Evolutionary conservation across 1,140 invertebrate species (phyloP), one percentile per base, ranked within the genome.

Genomic region (Magallana gigas): DNA sequence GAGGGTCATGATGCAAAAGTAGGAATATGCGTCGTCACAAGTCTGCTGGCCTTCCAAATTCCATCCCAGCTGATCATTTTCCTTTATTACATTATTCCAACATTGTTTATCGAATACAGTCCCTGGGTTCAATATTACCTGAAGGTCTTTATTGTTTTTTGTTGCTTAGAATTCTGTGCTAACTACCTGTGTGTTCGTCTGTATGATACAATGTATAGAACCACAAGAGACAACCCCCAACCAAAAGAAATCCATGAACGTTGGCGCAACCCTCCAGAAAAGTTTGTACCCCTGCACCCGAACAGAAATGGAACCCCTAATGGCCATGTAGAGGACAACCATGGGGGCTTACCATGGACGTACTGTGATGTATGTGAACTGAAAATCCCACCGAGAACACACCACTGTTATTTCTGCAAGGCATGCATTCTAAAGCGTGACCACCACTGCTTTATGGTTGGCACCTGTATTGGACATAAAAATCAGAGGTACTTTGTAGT

Each of bases 391-490:
- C 91, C 90, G 1, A 87, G 92, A 56, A 64, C 90, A 9, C 88
- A 88, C 71, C 91, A 92, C 62, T 92, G 92, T 86, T 71, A 89
- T 29, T 84, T 89, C 18, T 92, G 92, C 84, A 80, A 90, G 83
- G 83, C 18, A 48, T 99, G 98, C 92, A 97, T 99, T 64, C 93
- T 99, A 8, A 98, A 98, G 93, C 96, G 98, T 90, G 98, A 99
- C 94, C 98, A 99, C 94, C 98, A 99, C 93, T 99, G 98, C 93
- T 96, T 97, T 64, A 99, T 99, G 94, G 97, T 97, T 29, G 97
- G 97, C 9, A 97, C 96, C 91, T 99, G 98, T 94, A 96, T 99
- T 29, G 98, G 98, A 0, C 97, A 98, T 93, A 96, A 96, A 86
- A 99, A 99, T 95, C 97, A 97, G 91, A 95, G 98, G 91, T 99